These are phyloP conservation scores for Passerculus sandwichensis DNA, from an alignment of 2,797 vertebrate species.

Conservation along the genomic window DNA sequence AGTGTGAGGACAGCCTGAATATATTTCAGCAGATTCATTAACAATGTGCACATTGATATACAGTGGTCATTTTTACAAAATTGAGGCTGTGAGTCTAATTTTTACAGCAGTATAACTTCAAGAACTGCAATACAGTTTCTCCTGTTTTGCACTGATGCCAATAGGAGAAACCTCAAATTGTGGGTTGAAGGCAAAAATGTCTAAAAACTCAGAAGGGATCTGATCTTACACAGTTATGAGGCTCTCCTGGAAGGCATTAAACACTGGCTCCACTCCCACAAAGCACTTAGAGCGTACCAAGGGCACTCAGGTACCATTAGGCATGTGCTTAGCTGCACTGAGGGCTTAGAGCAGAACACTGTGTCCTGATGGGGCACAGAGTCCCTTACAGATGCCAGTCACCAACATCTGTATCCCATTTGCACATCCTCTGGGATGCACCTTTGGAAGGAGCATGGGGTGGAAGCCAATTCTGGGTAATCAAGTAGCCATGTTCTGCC, in stretches of 20 bases:
- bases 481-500: background rate
- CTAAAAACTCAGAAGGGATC: background rate
- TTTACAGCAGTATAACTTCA: background rate
- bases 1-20: background rate
- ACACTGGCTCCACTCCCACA: background rate
- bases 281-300: background rate
- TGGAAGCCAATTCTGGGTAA: background rate
- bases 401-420: background rate
- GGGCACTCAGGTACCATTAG: background rate
- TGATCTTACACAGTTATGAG: background rate
- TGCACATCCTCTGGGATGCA: background rate
- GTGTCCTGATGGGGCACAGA: background rate
- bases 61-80: background rate
- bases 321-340: background rate
- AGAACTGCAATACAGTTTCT: background rate
- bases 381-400: background rate
- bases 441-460: background rate
- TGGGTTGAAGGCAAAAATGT: background rate
- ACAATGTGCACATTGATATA: background rate
- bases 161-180: background rate
- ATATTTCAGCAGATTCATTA: background rate
- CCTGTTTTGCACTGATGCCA: background rate
- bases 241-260: background rate
- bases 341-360: background rate
- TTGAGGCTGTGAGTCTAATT: background rate